These are phyloP conservation scores for Coturnix japonica DNA, from an alignment of 2,113 vertebrate genomes.

Conservation along the genomic window DNA sequence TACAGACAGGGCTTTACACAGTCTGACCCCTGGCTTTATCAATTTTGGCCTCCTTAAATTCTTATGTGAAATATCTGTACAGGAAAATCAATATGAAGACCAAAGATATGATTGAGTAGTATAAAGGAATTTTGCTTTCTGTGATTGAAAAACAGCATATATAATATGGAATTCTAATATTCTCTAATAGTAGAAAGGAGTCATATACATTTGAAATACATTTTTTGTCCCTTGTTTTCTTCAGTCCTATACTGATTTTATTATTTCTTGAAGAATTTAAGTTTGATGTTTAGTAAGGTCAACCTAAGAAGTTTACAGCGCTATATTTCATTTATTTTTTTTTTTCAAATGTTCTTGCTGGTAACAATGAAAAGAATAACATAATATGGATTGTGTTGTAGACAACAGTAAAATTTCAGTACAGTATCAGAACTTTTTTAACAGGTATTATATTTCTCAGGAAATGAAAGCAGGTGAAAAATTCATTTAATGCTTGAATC, in stretches of 20 bases:
- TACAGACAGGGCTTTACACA: neutral
- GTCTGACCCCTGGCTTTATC: neutral
- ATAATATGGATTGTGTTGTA: neutral
- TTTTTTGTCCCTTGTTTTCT: accelerated
- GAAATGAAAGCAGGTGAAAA: neutral
- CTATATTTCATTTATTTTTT: neutral
- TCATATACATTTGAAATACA: neutral
- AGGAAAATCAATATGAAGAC: neutral
- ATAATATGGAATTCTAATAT: neutral
- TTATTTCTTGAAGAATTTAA: neutral
- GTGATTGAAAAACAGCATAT: neutral
- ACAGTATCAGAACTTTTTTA: neutral
- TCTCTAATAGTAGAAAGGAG: neutral
- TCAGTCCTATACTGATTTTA: neutral
- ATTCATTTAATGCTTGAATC: constrained; percentile 17
- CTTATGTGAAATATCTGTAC: neutral
- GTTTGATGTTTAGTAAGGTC: neutral
- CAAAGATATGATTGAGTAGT: neutral
- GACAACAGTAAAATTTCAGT: neutral
- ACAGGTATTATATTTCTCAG: neutral
- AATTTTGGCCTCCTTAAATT: neutral
- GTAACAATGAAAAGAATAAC: neutral
- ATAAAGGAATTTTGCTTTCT: neutral
- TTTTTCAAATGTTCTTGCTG: neutral
- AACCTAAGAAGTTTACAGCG: neutral